These are phyloP conservation scores for Caracal caracal DNA, from an alignment of 2,113 vertebrate genomes.

Conservation along the genomic window DNA sequence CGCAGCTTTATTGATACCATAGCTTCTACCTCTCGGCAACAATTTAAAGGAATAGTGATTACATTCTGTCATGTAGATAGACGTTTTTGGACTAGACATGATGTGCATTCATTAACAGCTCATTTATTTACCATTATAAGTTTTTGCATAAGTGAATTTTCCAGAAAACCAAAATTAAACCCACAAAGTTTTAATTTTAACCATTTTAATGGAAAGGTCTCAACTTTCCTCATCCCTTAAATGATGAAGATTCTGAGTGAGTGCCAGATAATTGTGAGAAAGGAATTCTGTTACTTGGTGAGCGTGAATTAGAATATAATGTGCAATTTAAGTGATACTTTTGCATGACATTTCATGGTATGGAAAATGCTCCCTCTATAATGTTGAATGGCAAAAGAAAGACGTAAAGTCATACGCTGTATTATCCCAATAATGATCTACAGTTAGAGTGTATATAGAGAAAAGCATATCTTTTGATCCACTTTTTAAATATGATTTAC, in stretches of 20 bases:
- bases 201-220: constrained; percentile 42
- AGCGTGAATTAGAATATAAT: constrained; percentile 22
- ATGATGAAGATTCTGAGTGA: not conserved
- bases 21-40: not conserved
- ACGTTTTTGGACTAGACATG: constrained; percentile 53
- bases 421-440: not conserved
- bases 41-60: constrained; percentile 10
- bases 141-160: constrained; percentile 68
- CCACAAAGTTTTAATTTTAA: constrained; percentile 44
- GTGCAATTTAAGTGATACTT: not conserved
- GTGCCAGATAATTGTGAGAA: not conserved
- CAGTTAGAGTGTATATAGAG: not conserved
- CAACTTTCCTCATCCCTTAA: not conserved
- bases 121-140: constrained; percentile 57
- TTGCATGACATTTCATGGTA: not conserved
- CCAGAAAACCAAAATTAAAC: constrained; percentile 63
- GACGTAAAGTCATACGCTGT: not conserved
- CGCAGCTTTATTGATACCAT: not conserved
- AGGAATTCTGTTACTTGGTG: not conserved
- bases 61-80: constrained; percentile 39
- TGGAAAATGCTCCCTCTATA: not conserved
- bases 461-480: not conserved
- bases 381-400: not conserved
- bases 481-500: not conserved
- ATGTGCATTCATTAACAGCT: constrained; percentile 61